Conservation (phyloP, 2,113 vertebrate genomes). For the Pardalotus punctatus region DNA sequence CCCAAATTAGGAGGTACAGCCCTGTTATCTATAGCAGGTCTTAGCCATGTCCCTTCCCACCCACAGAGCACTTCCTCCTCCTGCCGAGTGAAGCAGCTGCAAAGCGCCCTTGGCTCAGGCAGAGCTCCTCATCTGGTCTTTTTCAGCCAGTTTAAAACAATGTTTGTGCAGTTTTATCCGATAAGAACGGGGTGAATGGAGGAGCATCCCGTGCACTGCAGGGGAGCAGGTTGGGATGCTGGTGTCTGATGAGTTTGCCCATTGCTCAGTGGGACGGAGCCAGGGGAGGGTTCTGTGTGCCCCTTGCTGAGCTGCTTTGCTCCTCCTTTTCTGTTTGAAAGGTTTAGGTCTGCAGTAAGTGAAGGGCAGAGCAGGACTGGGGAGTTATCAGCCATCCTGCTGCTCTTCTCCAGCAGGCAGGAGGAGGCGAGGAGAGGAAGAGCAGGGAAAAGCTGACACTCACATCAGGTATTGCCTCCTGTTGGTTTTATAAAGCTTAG, state of each 20-base stretch:
- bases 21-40: neutral
- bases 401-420: neutral
- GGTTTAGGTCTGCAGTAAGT: neutral
- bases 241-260: neutral
- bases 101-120: neutral
- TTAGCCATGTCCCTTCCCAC: neutral
- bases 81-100: neutral
- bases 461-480: neutral
- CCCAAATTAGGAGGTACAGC: neutral
- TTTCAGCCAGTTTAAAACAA: neutral
- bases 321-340: neutral
- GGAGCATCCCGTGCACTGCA: neutral
- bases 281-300: neutral
- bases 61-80: neutral
- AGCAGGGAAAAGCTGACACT: neutral
- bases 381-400: neutral
- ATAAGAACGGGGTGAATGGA: neutral
- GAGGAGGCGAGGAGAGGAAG: neutral
- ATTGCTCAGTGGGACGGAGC: neutral
- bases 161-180: neutral
- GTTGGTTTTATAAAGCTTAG: neutral
- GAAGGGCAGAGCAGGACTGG: neutral
- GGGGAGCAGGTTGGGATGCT: neutral
- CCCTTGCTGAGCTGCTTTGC: neutral
- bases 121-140: neutral